These are phyloP conservation scores for Orchesellides sinensis DNA, from an alignment of 2,888 invertebrate genomes.

Conservation along the genomic window DNA sequence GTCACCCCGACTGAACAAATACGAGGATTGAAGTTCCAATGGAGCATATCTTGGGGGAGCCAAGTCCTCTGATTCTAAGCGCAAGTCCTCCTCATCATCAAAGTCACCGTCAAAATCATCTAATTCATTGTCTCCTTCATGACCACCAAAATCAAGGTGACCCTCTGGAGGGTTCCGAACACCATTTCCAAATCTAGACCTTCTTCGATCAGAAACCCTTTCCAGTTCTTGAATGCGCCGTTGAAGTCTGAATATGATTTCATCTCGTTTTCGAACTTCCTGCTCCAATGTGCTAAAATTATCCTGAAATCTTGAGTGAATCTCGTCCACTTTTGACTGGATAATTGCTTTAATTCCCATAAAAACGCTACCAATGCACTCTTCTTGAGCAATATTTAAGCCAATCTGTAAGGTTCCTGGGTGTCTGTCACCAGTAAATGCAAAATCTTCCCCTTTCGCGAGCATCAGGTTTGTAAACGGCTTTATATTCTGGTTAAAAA, in stretches of 20 bases:
- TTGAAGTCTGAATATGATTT: conserved; percentile 87
- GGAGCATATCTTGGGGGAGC: conserved; percentile 22
- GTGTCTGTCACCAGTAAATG: conserved; percentile 23
- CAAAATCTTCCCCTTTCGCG: conserved; percentile 53
- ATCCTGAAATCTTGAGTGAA: conserved; percentile 78
- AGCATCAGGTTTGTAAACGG: conserved; percentile 42
- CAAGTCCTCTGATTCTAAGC: conserved; percentile 33
- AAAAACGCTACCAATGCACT: conserved; percentile 88
- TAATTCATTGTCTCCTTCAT: conserved; percentile 61
- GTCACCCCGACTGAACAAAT: conserved; percentile 78
- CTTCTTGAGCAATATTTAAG: conserved; percentile 80
- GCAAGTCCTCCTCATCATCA: conserved; percentile 63
- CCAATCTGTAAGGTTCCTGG: conserved; percentile 61
- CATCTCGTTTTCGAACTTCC: conserved; percentile 88
- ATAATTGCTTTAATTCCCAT: conserved; percentile 89
- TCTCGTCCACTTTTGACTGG: conserved; percentile 79
- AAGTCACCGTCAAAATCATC: conserved; percentile 70
- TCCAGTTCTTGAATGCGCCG: conserved; percentile 85
- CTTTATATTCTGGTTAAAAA: conserved; percentile 65
- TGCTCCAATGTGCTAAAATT: conserved; percentile 86
- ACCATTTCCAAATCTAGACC: conserved; percentile 22
- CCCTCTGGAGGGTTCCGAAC: background rate
- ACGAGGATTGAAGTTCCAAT: conserved; percentile 63
- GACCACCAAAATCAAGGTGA: conserved; percentile 32
- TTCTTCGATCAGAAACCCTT: conserved; percentile 60